A percentile compares a stretch with the other conserved stretches of the same genome.
Conservation (phyloP, 1,140 invertebrate genomes). For the Trypoxylus dichotomus region DNA sequence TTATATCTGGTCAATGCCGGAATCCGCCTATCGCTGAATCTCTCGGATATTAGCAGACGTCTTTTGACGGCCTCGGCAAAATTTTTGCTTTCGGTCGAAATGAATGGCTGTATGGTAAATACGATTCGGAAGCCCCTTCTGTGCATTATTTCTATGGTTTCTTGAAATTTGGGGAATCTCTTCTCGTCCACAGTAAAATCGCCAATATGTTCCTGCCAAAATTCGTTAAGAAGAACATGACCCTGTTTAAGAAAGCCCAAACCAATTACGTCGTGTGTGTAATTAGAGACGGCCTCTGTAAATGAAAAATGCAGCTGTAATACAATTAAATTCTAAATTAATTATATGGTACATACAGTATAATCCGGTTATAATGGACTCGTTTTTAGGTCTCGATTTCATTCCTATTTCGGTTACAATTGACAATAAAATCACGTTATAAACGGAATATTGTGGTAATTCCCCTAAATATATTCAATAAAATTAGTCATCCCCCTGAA, state of each 20-base stretch:
- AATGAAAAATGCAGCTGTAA: slow-evolving; percentile 7
- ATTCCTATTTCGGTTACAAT: too few species aligned
- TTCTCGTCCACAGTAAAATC: slow-evolving; percentile 73
- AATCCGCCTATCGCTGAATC: slow-evolving; percentile 70
- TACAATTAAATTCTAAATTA: not conserved
- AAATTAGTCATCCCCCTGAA: too few species aligned
- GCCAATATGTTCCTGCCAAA: slow-evolving; percentile 80
- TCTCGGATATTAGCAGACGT: slow-evolving; percentile 69
- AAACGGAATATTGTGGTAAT: too few species aligned
- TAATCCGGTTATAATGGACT: too few species aligned
- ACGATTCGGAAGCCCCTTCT: slow-evolving; percentile 82
- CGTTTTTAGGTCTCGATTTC: too few species aligned
- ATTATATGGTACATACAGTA: too few species aligned
- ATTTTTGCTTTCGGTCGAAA: slow-evolving; percentile 80
- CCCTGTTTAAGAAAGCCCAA: slow-evolving; percentile 75
- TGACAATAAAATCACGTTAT: too few species aligned
- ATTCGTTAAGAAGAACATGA: slow-evolving; percentile 80
- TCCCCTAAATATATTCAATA: too few species aligned
- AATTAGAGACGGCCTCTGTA: slow-evolving; percentile 69
- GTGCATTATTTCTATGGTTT: slow-evolving; percentile 79
- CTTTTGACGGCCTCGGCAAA: slow-evolving; percentile 76
- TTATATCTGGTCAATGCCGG: slow-evolving; percentile 78
- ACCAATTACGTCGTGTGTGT: slow-evolving; percentile 78
- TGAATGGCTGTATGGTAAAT: slow-evolving; percentile 82
- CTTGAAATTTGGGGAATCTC: slow-evolving; percentile 73